Base-by-base conservation (phyloP, 2,113 vertebrate species). In the Nipponia nippon region DNA sequence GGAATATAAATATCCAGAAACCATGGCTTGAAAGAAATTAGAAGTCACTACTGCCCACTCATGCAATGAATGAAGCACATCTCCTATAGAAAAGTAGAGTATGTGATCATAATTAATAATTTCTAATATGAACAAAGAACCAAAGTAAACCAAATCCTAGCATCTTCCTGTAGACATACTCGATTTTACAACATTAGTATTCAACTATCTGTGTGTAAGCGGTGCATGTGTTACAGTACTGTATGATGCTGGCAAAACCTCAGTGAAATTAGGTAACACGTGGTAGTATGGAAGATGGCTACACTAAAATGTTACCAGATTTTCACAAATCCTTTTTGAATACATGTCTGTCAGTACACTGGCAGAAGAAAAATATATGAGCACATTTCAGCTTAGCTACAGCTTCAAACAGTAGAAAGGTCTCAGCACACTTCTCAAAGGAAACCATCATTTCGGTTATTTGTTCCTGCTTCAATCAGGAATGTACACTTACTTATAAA, bases 141-240 rank as follows among this genome's bases (percentile, higher is more conserved):
- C 25, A 56, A 58, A 87, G 22, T 16, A 62, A 65, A 8, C 55
- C 14, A 62, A 63, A 59, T 29, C 44, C 17, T 18, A 59, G 53
- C 46, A 77, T 3, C 67, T 21, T 67, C 82, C 89, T 47, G 46
- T 5, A 38, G 3, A 55, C 4, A 25, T 5, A 27, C 5, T 34
- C 0, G 0, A 36, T n/a, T 83, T 77, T 27, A 36, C 44, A 69
- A 11, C 7, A 1, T 6, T 4, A 44, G 17, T 3, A n/a, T 34
- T 52, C 12, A 56, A 38, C 49, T 29, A 12, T 3, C 38, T 71
- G 8, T 3, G 2, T 11, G 1, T 14, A 25, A 56, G 50, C 7
- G 18, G 10, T n/a, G 8, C 21, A 1, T 1, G 18, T 2, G 1
- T 47, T 29, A 69, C 49, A 79, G 44, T 4, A 29, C 26, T 17